phyloP scores from a whole-genome alignment of 2,797 vertebrate genomes.

The Myiotriccus ornatus region DNA sequence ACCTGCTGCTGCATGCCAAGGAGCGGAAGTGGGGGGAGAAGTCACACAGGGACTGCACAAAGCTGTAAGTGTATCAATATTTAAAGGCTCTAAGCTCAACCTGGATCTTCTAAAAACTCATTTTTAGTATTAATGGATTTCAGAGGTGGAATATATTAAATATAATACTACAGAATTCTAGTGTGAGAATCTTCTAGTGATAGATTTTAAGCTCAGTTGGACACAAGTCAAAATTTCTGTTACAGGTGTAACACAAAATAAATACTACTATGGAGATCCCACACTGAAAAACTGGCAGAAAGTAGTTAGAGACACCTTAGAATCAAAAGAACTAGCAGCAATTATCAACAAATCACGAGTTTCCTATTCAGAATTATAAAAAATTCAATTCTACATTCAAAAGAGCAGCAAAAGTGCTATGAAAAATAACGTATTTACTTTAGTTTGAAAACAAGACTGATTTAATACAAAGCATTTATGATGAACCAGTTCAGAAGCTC shows the following conservation, averaged over 20 bases:
- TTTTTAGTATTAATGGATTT: slow-evolving; percentile 49
- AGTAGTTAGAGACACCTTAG: background rate
- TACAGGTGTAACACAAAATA: background rate
- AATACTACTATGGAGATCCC: background rate
- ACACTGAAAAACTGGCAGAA: background rate
- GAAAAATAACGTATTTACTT: background rate
- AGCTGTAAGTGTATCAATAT: slow-evolving; percentile 12
- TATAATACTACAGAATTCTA: background rate
- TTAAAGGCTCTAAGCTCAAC: slow-evolving; percentile 27
- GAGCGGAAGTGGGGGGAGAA: background rate
- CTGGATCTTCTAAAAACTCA: slow-evolving; percentile 17
- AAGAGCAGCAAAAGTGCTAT: background rate
- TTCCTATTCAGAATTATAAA: background rate
- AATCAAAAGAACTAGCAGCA: background rate
- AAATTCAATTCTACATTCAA: background rate
- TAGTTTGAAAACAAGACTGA: background rate
- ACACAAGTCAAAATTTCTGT: background rate
- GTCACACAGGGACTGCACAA: background rate
- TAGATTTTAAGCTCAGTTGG: background rate
- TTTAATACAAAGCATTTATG: background rate
- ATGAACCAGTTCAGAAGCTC: background rate
- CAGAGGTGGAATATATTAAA: slow-evolving; percentile 46
- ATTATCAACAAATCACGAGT: background rate
- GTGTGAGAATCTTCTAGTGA: background rate
- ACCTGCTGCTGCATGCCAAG: slow-evolving; percentile 30